These are phyloP conservation scores for Paradisaea rubra DNA, from an alignment of 2,113 vertebrate genomes.

Conservation along the genomic window DNA sequence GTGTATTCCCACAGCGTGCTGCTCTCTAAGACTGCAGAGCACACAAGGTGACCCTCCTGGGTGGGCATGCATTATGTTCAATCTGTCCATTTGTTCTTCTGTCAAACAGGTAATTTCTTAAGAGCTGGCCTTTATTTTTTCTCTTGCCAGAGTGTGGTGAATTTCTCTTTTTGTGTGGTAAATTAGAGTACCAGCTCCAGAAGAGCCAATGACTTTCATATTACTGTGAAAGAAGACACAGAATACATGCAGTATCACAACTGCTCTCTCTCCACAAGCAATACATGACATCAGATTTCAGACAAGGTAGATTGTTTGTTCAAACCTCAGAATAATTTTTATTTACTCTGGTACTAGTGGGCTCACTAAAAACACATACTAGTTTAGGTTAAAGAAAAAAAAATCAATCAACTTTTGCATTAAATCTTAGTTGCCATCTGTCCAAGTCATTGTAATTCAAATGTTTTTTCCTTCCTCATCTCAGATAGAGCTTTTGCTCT, in stretches of 20 bases:
- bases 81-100: background rate
- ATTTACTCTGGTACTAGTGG: background rate
- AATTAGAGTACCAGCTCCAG: background rate
- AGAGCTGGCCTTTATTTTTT: background rate
- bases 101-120: background rate
- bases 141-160: background rate
- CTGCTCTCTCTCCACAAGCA: background rate
- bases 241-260: background rate
- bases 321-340: background rate
- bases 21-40: background rate
- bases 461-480: background rate
- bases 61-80: background rate
- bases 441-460: background rate
- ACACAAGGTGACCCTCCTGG: background rate
- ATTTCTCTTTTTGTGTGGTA: background rate
- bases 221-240: background rate
- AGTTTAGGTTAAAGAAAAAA: background rate
- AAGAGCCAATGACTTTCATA: background rate
- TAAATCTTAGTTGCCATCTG: background rate
- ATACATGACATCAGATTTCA: background rate
- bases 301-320: background rate
- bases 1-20: background rate
- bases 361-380: background rate
- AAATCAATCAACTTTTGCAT: background rate
- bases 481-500: background rate